phyloP scores from a whole-genome alignment of 2,113 vertebrate genomes.

The Oncorhynchus keta region DNA sequence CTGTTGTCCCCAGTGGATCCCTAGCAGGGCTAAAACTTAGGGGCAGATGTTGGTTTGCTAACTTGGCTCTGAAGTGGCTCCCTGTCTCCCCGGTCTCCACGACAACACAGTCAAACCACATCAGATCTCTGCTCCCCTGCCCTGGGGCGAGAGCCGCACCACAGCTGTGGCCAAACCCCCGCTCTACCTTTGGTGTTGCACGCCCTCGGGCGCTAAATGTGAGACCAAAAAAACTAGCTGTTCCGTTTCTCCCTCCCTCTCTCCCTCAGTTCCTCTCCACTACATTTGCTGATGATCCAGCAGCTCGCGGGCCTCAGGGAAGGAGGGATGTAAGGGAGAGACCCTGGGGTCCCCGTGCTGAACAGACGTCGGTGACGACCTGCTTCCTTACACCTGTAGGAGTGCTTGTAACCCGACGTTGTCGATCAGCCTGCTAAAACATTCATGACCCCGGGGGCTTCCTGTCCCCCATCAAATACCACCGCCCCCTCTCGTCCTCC shows the following conservation, averaged over 20 bases:
- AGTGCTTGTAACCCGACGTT: conserved; percentile 66
- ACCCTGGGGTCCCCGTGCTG: conserved; percentile 69
- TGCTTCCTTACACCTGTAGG: conserved; percentile 87
- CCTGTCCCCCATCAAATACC: conserved; percentile 76
- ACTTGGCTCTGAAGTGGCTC: conserved; percentile 95
- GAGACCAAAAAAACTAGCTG: conserved; percentile 76
- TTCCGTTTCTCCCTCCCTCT: conserved; percentile 21
- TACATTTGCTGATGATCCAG: conserved; percentile 49
- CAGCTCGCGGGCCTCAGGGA: conserved; percentile 67
- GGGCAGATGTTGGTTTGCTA: conserved; percentile 87
- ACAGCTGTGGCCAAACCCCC: conserved; percentile 94
- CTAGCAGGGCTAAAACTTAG: conserved; percentile 69
- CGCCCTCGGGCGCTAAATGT: conserved; percentile 84
- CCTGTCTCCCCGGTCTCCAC: conserved; percentile 81
- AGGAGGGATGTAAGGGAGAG: conserved; percentile 55
- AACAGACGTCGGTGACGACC: conserved; percentile 88
- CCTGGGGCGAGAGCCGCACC: conserved; percentile 84
- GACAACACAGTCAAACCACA: conserved; percentile 83
- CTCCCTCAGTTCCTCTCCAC: conserved; percentile 60
- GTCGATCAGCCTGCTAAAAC: conserved; percentile 70
- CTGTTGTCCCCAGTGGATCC: conserved; percentile 84
- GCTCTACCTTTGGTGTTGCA: conserved; percentile 89
- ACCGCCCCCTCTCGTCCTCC: conserved; percentile 14
- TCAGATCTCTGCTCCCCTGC: conserved; percentile 91
- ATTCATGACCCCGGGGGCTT: conserved; percentile 81